A percentile compares a stretch with the other conserved stretches of the same genome.
phyloP scores from a whole-genome alignment of 2,797 vertebrate species.

The Tokudaia muenninki region DNA sequence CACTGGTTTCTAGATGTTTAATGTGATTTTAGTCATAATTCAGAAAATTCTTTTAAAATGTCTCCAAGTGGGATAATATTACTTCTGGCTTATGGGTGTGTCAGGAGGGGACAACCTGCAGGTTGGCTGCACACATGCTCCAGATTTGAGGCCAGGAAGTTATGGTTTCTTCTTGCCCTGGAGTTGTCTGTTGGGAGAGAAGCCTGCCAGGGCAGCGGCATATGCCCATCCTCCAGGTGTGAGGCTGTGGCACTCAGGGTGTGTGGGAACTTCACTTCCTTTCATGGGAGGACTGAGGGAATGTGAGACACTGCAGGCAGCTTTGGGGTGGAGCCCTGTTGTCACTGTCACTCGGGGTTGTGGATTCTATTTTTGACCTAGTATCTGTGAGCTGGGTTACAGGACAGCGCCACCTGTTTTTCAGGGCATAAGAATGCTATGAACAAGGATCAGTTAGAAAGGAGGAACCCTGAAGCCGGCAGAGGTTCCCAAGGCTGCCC shows the following conservation, averaged over 20 bases:
- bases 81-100: background rate
- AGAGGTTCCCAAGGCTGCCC: background rate
- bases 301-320: background rate
- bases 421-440: slow-evolving; percentile 4
- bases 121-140: background rate
- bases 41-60: background rate
- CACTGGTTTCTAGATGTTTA: background rate
- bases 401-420: background rate
- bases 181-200: background rate
- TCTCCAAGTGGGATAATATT: background rate
- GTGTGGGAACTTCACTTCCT: background rate
- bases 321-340: background rate
- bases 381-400: background rate
- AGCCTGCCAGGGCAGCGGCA: background rate
- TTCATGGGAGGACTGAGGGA: background rate
- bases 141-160: background rate
- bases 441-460: background rate
- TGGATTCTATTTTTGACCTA: background rate
- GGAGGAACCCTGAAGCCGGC: background rate
- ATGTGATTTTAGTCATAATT: background rate
- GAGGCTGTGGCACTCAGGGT: background rate
- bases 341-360: background rate
- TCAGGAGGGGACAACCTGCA: background rate
- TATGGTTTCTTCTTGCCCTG: background rate
- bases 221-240: background rate